Evolutionary conservation across 2,113 vertebrate genomes (phyloP).

Genomic region (Phalacrocorax aristotelis): DNA sequence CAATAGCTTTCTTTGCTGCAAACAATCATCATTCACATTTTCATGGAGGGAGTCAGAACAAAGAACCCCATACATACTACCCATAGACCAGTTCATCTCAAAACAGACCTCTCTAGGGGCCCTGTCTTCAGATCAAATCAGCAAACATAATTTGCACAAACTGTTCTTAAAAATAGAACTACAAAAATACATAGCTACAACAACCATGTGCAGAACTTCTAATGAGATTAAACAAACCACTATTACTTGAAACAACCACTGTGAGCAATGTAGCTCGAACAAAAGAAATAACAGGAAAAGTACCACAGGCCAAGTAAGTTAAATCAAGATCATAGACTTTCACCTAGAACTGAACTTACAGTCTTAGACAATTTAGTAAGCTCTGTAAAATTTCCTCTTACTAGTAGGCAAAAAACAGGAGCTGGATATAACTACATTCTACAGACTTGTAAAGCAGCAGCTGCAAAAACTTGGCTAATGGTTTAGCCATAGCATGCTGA

Average conservation of each 20-base stretch:
- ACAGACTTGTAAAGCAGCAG: not conserved
- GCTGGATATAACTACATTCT: not conserved
- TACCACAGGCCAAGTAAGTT: not conserved
- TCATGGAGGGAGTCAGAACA: not conserved
- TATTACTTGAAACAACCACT: not conserved
- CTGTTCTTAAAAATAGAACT: not conserved
- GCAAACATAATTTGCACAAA: not conserved
- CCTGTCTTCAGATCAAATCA: not conserved
- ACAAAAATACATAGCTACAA: not conserved
- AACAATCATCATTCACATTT: not conserved
- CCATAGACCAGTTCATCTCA: not conserved
- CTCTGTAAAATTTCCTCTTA: conserved; percentile 2
- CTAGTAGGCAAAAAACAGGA: conserved; percentile 27
- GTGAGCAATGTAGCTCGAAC: not conserved
- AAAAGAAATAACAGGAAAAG: not conserved
- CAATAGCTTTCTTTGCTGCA: not conserved
- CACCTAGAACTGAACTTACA: not conserved
- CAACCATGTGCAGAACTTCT: not conserved
- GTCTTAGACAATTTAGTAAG: not conserved
- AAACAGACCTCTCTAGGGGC: not conserved
- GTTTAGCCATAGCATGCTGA: conserved; percentile 1
- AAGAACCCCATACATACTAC: not conserved
- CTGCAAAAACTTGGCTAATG: conserved; percentile 30
- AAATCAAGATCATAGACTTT: not conserved
- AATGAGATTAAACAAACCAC: not conserved